These are phyloP conservation scores for Apis cerana DNA, from an alignment of 1,140 invertebrate species.

Conservation along the genomic window DNA sequence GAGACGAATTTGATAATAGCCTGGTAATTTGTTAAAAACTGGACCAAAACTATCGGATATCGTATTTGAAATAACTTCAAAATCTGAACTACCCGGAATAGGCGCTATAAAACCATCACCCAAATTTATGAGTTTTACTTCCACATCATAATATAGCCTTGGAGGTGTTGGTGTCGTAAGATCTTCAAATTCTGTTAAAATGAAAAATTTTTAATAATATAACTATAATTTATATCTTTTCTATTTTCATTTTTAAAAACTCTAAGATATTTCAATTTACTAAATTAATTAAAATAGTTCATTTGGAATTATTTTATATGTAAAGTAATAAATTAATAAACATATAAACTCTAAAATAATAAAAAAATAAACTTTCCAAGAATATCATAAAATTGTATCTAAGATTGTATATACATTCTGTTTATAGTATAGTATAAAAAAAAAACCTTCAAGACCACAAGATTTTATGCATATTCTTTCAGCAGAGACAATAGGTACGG, in stretches of 20 bases:
- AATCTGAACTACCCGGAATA: slow-evolving; percentile 85
- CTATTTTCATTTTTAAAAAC: too few relatives aligned
- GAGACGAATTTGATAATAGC: slow-evolving; percentile 87
- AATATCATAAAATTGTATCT: background rate
- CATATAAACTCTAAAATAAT: too few relatives aligned
- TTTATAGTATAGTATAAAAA: background rate
- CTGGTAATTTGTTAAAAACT: slow-evolving; percentile 85
- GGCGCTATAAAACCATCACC: slow-evolving; percentile 89
- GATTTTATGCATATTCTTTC: slow-evolving; percentile 92
- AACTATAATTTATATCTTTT: too few relatives aligned
- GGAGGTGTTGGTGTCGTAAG: slow-evolving; percentile 84
- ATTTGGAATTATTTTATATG: too few relatives aligned
- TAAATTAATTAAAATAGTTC: background rate
- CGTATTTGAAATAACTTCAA: slow-evolving; percentile 86
- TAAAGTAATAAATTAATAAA: too few relatives aligned
- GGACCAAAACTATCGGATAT: slow-evolving; percentile 85
- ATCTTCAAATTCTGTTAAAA: slow-evolving; percentile 74
- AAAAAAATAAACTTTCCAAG: background rate
- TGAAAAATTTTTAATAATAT: background rate
- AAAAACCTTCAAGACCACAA: slow-evolving; percentile 84
- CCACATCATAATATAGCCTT: slow-evolving; percentile 86
- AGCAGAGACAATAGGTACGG: slow-evolving; percentile 88
- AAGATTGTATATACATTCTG: background rate
- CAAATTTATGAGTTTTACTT: slow-evolving; percentile 88
- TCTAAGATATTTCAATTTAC: background rate